Percentiles rank a stretch among this genome's conserved stretches.
phyloP scores from a whole-genome alignment of 2,888 invertebrate genomes.

The Andrena chrysosceles region DNA sequence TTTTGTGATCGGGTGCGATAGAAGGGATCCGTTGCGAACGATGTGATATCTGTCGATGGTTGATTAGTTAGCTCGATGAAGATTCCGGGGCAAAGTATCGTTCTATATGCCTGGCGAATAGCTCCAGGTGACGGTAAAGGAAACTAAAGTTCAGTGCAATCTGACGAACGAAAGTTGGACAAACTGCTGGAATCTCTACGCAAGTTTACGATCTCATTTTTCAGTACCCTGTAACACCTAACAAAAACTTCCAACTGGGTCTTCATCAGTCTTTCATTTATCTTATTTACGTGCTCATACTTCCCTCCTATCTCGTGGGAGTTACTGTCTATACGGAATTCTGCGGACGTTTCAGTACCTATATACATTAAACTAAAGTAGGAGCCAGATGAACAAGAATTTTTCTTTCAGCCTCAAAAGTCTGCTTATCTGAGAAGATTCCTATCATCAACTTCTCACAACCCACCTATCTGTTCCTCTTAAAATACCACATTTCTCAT shows the following conservation, averaged over 20 bases:
- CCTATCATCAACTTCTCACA: no score
- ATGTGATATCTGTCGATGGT: no score
- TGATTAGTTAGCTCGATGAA: no score
- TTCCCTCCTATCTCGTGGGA: not conserved
- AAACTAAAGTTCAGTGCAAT: not conserved
- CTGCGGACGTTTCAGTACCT: not conserved
- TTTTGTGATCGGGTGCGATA: not conserved
- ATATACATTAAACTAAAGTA: not conserved
- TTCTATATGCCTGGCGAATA: no score
- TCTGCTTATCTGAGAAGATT: not conserved
- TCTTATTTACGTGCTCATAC: conserved; percentile 2
- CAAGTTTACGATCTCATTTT: not conserved
- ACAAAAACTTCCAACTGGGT: not conserved
- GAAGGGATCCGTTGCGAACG: not conserved
- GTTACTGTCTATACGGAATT: not conserved
- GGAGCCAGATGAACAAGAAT: not conserved
- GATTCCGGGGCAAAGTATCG: no score
- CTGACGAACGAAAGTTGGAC: not conserved
- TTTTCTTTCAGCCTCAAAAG: not conserved
- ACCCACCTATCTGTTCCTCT: not conserved
- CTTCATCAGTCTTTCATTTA: conserved; percentile 5
- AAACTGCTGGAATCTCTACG: not conserved
- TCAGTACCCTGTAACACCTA: not conserved
- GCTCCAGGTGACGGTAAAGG: not conserved
- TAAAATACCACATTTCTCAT: not conserved